Evolutionary conservation across 2,797 vertebrate genomes (phyloP), one percentile per base, ranked within the genome.

Genomic region (Alfaro cultratus): DNA sequence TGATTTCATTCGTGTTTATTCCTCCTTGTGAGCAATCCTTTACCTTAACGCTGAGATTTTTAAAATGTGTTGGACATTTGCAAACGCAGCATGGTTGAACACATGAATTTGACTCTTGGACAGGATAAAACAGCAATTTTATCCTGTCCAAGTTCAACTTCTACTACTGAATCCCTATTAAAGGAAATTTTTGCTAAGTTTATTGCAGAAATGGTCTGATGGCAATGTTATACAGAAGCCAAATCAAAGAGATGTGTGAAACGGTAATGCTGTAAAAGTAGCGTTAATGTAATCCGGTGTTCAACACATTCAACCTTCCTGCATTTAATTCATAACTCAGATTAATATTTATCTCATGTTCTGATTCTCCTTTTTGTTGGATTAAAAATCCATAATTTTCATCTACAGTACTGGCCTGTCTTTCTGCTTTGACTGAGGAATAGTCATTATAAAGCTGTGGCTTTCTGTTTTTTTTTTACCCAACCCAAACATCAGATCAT

Each of bases 401-500:
- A n/a, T 26, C 9, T 39, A 5, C 3, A 68, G 21, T 11, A 10
- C 23, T 21, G 34, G 11, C 34, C 36, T 12, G 67, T 43, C 67
- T 43, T 43, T 26, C 4, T 43, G 67, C 23, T 70, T 3, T 43
- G 16, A 11, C 34, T 67, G 62, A 39, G 7, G 18, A 67, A 21
- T 39, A 62, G 60, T 62, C 60, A 34, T 18, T 9, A 39, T 68
- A 12, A 41, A 68, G 64, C 36, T 41, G 67, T 4, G 41, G 21
- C 21, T 71, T 46, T 43, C 34, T 26, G 73, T 36, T 53, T 84
- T 77, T 74, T 74, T 79, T 79, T 77, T 55, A 74, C 77, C 75
- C 82, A 70, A 46, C 71, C 83, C 43, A 39, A 74, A 85, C 67
- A 79, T 79, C 60, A 85, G 70, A 45, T 85, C 76, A 78, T 73